Percentiles rank a stretch among this genome's conserved stretches.
Conservation (phyloP, 2,113 vertebrate species). For the Paramisgurnus dabryanus region DNA sequence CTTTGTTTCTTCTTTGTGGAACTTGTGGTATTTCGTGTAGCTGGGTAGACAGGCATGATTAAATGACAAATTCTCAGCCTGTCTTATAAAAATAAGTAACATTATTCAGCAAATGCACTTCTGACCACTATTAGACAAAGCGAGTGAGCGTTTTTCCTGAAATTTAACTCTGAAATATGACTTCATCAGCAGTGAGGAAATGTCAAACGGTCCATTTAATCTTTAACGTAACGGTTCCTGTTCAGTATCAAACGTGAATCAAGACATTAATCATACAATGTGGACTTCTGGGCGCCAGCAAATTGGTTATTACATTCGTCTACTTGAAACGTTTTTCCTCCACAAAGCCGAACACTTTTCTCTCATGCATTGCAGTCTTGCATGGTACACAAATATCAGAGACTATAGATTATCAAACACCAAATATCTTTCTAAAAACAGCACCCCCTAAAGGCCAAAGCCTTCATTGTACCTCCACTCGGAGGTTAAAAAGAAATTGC, state of each 20-base stretch:
- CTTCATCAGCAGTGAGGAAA: neutral
- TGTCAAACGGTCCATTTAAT: neutral
- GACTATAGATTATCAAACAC: slow-evolving; percentile 25
- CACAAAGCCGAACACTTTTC: too few species aligned
- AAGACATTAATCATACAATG: neutral
- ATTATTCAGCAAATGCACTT: neutral
- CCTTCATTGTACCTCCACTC: neutral
- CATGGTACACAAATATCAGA: slow-evolving; percentile 26
- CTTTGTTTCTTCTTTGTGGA: slow-evolving; percentile 27
- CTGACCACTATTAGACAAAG: neutral
- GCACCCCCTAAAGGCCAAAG: slow-evolving; percentile 43
- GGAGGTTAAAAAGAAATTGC: slow-evolving; percentile 24
- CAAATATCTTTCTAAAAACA: neutral
- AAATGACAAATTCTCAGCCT: neutral
- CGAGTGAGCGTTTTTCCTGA: neutral
- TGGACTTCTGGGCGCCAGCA: neutral
- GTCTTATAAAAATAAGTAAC: neutral
- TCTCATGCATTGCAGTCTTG: slow-evolving; percentile 13
- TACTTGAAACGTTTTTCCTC: too few species aligned
- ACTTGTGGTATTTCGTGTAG: neutral
- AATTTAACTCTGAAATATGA: neutral
- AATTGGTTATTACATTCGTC: neutral
- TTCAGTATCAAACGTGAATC: neutral
- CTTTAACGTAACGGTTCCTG: neutral
- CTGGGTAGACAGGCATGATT: neutral